A percentile compares a stretch with the other conserved stretches of the same genome.
Evolutionary conservation across 2,888 invertebrate genomes (phyloP).

Genomic region (Tipula helvola): DNA sequence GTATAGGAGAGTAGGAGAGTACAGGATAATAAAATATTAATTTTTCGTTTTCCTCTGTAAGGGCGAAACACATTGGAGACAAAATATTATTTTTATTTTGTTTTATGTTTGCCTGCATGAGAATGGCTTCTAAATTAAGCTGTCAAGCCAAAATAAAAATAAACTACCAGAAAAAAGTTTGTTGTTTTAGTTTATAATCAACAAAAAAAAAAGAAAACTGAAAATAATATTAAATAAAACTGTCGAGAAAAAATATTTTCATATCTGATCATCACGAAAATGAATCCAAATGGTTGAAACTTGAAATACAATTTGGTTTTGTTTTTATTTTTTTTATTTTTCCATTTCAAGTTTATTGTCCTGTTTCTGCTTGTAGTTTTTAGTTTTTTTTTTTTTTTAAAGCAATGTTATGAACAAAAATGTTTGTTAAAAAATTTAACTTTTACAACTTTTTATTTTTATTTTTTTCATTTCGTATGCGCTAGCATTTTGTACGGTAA

Average conservation of each 20-base stretch:
- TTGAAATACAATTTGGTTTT: background rate
- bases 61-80: background rate
- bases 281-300: background rate
- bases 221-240: background rate
- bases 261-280: constrained; percentile 4
- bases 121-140: background rate
- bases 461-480: background rate
- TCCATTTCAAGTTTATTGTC: background rate
- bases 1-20: background rate
- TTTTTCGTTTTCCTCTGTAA: background rate
- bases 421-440: background rate
- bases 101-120: background rate
- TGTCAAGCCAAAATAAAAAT: background rate
- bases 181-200: background rate
- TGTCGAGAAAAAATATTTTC: background rate
- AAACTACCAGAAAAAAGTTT: background rate
- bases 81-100: background rate
- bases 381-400: background rate
- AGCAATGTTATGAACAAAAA: background rate
- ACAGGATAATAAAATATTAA: background rate
- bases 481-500: background rate
- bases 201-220: background rate
- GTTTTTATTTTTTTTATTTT: background rate
- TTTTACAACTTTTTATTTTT: background rate
- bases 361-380: background rate